Conservation (phyloP, 2,797 vertebrate species). For the Ctenosaura bakeri region DNA sequence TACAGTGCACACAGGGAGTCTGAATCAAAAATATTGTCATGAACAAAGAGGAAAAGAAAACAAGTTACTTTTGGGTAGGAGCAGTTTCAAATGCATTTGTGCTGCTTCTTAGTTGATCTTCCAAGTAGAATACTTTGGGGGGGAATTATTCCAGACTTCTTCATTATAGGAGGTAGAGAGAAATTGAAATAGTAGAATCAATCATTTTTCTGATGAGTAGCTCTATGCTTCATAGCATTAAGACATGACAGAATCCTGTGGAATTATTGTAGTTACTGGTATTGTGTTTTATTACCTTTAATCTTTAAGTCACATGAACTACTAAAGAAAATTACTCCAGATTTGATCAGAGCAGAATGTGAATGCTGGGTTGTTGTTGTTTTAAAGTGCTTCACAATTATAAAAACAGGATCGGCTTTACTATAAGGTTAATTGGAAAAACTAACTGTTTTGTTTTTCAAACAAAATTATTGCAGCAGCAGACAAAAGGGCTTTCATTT, state of each 20-base stretch:
- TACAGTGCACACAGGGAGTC: slow-evolving; percentile 67
- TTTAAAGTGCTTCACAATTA: neutral
- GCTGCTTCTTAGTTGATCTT: slow-evolving; percentile 30
- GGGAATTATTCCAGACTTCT: slow-evolving; percentile 46
- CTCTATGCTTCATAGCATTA: slow-evolving; percentile 64
- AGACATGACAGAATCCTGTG: slow-evolving; percentile 62
- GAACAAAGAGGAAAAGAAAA: slow-evolving; percentile 62
- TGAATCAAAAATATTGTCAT: slow-evolving; percentile 66
- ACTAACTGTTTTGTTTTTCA: no score
- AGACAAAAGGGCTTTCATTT: neutral
- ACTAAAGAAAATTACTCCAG: slow-evolving; percentile 47
- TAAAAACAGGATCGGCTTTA: neutral
- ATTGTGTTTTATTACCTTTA: slow-evolving; percentile 70
- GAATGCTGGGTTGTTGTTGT: no score
- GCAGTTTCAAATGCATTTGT: slow-evolving; percentile 57
- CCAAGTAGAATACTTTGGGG: slow-evolving; percentile 30
- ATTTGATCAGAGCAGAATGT: slow-evolving; percentile 49
- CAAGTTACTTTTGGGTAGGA: slow-evolving; percentile 61
- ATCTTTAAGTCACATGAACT: slow-evolving; percentile 67
- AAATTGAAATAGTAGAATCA: slow-evolving; percentile 49
- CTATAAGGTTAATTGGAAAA: neutral
- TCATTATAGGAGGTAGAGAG: slow-evolving; percentile 38
- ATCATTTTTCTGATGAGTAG: slow-evolving; percentile 63
- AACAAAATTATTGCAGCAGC: neutral
- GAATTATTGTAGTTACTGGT: slow-evolving; percentile 69